These are phyloP conservation scores for Drosophila nigrodunni DNA, from an alignment of 1,140 invertebrate species.

Conservation along the genomic window DNA sequence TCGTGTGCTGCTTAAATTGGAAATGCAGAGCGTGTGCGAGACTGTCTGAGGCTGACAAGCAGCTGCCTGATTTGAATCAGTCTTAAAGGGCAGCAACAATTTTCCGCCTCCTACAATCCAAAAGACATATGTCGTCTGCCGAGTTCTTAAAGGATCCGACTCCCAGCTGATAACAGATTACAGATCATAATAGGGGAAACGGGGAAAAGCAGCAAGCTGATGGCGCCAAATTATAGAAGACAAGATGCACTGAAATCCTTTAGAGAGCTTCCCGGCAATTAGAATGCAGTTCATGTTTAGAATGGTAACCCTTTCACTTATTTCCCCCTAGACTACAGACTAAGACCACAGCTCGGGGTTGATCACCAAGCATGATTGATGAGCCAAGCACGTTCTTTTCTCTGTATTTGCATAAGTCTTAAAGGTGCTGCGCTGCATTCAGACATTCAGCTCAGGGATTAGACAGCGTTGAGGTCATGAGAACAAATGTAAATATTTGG, in stretches of 20 bases:
- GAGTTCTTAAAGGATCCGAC: conserved; percentile 50
- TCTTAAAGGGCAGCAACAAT: neutral
- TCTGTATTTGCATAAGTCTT: conserved; percentile 11
- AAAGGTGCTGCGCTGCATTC: neutral
- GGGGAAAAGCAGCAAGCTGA: conserved; percentile 32
- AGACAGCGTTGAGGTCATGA: conserved; percentile 8
- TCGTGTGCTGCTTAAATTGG: too few relatives aligned
- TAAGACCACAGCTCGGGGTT: conserved; percentile 7
- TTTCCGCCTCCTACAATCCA: conserved; percentile 3
- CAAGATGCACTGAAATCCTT: conserved; percentile 55
- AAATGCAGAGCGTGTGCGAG: neutral
- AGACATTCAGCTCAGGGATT: neutral
- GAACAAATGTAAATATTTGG: conserved; percentile 45
- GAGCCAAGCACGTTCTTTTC: conserved; percentile 14
- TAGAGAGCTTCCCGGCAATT: conserved; percentile 5
- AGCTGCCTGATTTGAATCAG: conserved; percentile 70
- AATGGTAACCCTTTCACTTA: neutral
- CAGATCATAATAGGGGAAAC: neutral
- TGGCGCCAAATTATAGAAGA: conserved; percentile 53
- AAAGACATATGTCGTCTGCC: conserved; percentile 23
- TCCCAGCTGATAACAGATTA: conserved; percentile 32
- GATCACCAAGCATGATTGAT: conserved; percentile 19
- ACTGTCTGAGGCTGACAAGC: conserved; percentile 39
- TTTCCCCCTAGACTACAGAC: neutral
- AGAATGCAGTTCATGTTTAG: conserved; percentile 39